Evolutionary conservation across 2,113 vertebrate species (phyloP).

Genomic region (Sorex fumeus): DNA sequence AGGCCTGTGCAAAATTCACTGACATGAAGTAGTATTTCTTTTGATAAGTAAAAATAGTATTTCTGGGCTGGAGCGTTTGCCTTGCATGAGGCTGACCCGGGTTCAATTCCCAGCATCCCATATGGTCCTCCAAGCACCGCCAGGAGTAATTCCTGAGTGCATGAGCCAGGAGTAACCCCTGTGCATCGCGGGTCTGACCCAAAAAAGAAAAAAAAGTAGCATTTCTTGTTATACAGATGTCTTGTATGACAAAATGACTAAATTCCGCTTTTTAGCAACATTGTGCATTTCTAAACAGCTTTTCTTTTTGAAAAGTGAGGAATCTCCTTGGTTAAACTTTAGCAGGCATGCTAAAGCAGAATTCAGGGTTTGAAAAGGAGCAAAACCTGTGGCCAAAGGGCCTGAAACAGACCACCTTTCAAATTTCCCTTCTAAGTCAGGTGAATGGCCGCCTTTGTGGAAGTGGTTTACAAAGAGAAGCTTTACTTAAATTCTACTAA

Average conservation of each 20-base stretch:
- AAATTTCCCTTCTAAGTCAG: neutral
- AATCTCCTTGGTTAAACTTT: neutral
- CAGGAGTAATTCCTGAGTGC: no score
- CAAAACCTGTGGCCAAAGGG: neutral
- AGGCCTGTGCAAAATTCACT: constrained; percentile 58
- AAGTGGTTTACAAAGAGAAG: constrained; percentile 4
- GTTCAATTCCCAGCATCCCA: no score
- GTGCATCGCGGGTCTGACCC: no score
- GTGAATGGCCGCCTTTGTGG: neutral
- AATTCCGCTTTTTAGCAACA: constrained; percentile 45
- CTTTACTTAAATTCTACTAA: neutral
- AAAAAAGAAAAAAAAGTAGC: no score
- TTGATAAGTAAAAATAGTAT: constrained; percentile 28
- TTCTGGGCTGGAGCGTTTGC: no score
- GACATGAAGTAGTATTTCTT: constrained; percentile 1
- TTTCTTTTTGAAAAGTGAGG: constrained; percentile 41
- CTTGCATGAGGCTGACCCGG: no score
- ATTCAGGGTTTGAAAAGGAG: constrained; percentile 18
- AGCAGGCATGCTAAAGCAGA: neutral
- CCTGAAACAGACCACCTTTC: neutral
- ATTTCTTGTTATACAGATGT: constrained; percentile 6
- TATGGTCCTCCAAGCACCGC: no score
- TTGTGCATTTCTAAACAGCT: constrained; percentile 38
- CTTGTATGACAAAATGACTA: constrained; percentile 50
- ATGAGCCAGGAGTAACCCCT: no score